These are phyloP conservation scores for Drosophila siamana DNA, from an alignment of 2,888 invertebrate genomes.

Conservation along the genomic window DNA sequence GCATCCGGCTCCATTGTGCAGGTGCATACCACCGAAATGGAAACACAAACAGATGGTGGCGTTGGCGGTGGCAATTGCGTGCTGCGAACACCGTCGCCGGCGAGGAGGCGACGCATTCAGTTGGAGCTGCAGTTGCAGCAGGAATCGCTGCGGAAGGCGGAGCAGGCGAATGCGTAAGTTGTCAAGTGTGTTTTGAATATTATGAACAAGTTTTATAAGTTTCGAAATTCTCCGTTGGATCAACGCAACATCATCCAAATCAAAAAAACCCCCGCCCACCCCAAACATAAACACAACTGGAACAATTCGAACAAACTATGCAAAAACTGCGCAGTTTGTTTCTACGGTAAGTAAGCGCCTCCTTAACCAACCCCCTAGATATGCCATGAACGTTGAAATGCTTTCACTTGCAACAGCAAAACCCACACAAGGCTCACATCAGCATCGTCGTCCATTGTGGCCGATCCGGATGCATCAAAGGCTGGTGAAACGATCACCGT, in stretches of 20 bases:
- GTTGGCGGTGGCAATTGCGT: constrained; percentile 64
- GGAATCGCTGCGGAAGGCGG: constrained; percentile 31
- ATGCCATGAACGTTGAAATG: neutral
- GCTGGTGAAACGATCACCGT: constrained; percentile 75
- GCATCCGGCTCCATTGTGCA: constrained; percentile 44
- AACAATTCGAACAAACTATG: constrained; percentile 76
- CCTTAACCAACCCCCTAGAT: neutral
- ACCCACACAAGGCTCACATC: constrained; percentile 53
- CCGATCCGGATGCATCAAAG: constrained; percentile 34
- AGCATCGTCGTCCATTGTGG: constrained; percentile 42
- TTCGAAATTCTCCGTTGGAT: constrained; percentile 74
- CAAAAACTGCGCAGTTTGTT: constrained; percentile 83
- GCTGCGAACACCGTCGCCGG: constrained; percentile 70
- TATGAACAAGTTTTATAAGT: constrained; percentile 22
- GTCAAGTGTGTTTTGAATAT: constrained; percentile 35
- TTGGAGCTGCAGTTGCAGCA: constrained; percentile 65
- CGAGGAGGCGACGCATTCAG: constrained; percentile 68
- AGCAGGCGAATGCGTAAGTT: constrained; percentile 76
- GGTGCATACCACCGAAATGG: constrained; percentile 64
- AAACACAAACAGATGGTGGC: constrained; percentile 69
- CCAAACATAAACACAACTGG: neutral
- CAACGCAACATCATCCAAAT: constrained; percentile 14
- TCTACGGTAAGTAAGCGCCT: constrained; percentile 67
- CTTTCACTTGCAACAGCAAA: constrained; percentile 53
- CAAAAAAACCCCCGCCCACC: constrained; percentile 1